Base-by-base conservation (phyloP, 2,113 vertebrate genomes). In the Anolis sagrei region DNA sequence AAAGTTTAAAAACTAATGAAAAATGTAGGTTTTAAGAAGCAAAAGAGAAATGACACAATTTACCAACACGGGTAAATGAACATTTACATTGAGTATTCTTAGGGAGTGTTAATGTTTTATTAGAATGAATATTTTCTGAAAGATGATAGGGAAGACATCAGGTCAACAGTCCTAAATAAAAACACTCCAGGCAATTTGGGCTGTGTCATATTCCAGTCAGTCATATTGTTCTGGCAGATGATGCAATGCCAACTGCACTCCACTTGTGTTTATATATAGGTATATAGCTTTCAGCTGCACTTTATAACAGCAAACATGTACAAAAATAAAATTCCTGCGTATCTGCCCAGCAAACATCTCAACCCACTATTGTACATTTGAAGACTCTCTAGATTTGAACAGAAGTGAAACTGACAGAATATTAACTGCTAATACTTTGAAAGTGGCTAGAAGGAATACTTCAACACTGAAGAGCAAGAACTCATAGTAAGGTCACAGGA, bases 271-370 rank as follows among this genome's bases (percentile, higher is more conserved):
- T 80, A 84, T 44, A 27, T 90, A 76, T 8, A 54, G 3, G 14
- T 51, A 81, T 93, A 84, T 92, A 83, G 44, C 86, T 85, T 86
- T 86, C 78, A 92, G 69, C 85, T 0, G 66, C 48, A 0, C 0
- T 19, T 79, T 81, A 81, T 48, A 75, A 92, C 48, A 91, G 69
- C 51, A 90, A 79, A 94, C 69, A 92, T 91, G 14, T 54, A 54
- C 16, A 14, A 54, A 54, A 54, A 54, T 54, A 54, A 54, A 54
- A 89, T 81, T 72, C 36, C 89, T 14, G 72, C 62, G 72, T 23
- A 36, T 14, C 84, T 1, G 61, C 88, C 88, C 72, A 84, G 85
- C 79, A 9, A 87, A 79, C 83, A 81, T 93, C 88, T 11, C 82
- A 58, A 82, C 32, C 21, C 64, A 19, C 2, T 34, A 36, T 23